Evolutionary conservation across 2,113 vertebrate genomes (phyloP).

Genomic region (Zosterops japonicus): DNA sequence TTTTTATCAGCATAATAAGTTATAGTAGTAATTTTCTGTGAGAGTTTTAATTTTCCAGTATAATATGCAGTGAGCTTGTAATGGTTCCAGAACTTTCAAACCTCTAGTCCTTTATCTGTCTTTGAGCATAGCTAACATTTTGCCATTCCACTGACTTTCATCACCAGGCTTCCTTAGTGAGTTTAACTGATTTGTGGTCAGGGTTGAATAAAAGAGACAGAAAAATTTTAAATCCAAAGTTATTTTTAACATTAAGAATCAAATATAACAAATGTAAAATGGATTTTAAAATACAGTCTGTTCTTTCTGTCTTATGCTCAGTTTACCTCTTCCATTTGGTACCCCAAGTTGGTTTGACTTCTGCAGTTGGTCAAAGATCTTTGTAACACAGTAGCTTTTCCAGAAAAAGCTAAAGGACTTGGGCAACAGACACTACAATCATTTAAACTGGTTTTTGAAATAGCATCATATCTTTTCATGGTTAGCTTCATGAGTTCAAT

Average conservation of each 20-base stretch:
- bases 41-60: neutral
- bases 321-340: neutral
- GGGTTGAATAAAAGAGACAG: neutral
- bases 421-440: neutral
- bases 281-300: neutral
- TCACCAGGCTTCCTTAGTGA: neutral
- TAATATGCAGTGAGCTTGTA: neutral
- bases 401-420: neutral
- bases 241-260: neutral
- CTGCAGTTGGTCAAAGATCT: neutral
- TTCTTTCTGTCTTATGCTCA: neutral
- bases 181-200: neutral
- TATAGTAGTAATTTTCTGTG: neutral
- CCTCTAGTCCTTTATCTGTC: neutral
- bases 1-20: neutral
- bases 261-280: neutral
- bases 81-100: neutral
- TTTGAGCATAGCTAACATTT: neutral
- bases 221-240: neutral
- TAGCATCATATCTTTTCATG: neutral
- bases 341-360: neutral
- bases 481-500: neutral
- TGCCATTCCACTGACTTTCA: neutral
- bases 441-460: neutral
- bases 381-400: neutral